These are phyloP conservation scores for Paramisgurnus dabryanus DNA, from an alignment of 2,113 vertebrate species.

Conservation along the genomic window DNA sequence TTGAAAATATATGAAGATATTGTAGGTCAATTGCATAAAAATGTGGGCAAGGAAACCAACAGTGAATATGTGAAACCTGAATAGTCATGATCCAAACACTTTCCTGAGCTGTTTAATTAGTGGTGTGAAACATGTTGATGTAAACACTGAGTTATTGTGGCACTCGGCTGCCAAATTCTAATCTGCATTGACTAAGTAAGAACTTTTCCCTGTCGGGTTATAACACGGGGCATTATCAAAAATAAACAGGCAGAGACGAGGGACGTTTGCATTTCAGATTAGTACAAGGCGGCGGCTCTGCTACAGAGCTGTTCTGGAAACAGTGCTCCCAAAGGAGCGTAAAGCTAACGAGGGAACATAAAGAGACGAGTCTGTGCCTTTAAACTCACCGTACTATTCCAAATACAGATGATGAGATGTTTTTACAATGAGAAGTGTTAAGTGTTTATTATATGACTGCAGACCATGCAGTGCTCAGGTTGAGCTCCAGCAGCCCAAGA, in stretches of 20 bases:
- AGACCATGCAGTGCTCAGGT: background rate
- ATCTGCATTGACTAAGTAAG: constrained; percentile 6
- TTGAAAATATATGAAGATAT: background rate
- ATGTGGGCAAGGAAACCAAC: background rate
- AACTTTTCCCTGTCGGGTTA: constrained; percentile 15
- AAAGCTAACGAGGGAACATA: constrained; percentile 53
- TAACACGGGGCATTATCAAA: constrained; percentile 47
- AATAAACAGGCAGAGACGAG: constrained; percentile 49
- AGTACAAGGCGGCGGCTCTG: constrained; percentile 39
- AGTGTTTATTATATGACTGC: background rate
- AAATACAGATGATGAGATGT: constrained; percentile 20
- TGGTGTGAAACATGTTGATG: constrained; percentile 11
- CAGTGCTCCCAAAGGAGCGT: constrained; percentile 32
- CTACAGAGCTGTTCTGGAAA: constrained; percentile 50
- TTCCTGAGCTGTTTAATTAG: constrained; percentile 17
- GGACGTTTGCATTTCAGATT: constrained; percentile 46
- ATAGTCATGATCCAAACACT: background rate
- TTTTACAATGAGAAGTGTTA: background rate
- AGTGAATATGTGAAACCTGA: background rate
- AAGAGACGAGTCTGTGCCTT: constrained; percentile 44
- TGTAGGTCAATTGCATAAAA: background rate
- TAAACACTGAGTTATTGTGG: constrained; percentile 6
- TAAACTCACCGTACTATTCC: constrained; percentile 42
- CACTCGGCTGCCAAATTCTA: constrained; percentile 4
- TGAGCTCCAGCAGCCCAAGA: too few relatives aligned